phyloP scores from a whole-genome alignment of 2,888 invertebrate species.

The Athrips mouffetella region DNA sequence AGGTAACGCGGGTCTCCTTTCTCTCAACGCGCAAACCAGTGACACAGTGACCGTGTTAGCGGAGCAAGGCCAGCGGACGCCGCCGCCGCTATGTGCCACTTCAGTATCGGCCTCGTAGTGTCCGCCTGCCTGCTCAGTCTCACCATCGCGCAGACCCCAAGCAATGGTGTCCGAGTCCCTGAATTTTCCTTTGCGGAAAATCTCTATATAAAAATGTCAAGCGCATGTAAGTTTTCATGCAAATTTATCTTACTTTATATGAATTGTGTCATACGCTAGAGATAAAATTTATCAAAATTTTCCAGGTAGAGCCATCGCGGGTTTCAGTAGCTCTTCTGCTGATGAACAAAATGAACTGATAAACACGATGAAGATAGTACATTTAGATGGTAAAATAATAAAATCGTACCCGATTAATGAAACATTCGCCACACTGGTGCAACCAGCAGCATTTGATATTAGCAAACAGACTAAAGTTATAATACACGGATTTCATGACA shows the following conservation, averaged over 20 bases:
- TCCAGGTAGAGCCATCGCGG: slow-evolving; percentile 69
- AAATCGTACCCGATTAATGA: slow-evolving; percentile 57
- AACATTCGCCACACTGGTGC: slow-evolving; percentile 52
- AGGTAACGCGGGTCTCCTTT: slow-evolving; percentile 50
- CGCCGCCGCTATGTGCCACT: slow-evolving; percentile 48
- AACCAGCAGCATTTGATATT: slow-evolving; percentile 58
- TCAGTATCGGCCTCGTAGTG: slow-evolving; percentile 41
- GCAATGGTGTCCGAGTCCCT: too few species aligned
- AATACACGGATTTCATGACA: slow-evolving; percentile 70
- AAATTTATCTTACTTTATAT: not conserved
- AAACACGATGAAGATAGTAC: slow-evolving; percentile 62
- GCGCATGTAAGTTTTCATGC: slow-evolving; percentile 49
- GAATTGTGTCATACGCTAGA: too few species aligned
- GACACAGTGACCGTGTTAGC: slow-evolving; percentile 70
- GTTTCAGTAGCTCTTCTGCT: slow-evolving; percentile 53
- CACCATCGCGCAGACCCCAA: slow-evolving; percentile 25
- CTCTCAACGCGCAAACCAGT: slow-evolving; percentile 55
- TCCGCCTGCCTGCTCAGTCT: slow-evolving; percentile 30
- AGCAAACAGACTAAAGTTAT: slow-evolving; percentile 68
- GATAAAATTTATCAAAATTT: slow-evolving; percentile 17
- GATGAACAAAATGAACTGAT: slow-evolving; percentile 51
- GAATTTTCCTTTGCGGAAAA: slow-evolving; percentile 64
- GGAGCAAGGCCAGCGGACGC: slow-evolving; percentile 49
- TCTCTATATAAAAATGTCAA: slow-evolving; percentile 61
- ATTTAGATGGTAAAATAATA: slow-evolving; percentile 43